A percentile compares a stretch with the other conserved stretches of the same genome.
phyloP scores from a whole-genome alignment of 2,888 invertebrate genomes.

The Amphipyra tragopoginis region DNA sequence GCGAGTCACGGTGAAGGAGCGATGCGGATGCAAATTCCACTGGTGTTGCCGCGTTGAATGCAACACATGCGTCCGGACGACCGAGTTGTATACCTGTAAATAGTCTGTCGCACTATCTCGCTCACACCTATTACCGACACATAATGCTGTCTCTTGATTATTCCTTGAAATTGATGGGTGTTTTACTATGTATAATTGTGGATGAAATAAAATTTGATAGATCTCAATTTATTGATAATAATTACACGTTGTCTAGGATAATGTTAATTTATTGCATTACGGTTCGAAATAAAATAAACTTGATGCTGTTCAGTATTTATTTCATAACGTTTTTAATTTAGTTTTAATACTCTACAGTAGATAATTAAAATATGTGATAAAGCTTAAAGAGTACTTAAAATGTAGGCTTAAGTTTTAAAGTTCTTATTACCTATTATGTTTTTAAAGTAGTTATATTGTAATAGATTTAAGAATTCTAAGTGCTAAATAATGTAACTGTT shows the following conservation, averaged over 20 bases:
- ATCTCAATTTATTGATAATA: constrained; percentile 39
- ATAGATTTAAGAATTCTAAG: constrained; percentile 17
- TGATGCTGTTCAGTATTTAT: constrained; percentile 45
- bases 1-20: constrained; percentile 93
- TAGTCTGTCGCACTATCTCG: constrained; percentile 71
- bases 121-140: not conserved
- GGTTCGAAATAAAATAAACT: not conserved
- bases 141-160: constrained; percentile 1
- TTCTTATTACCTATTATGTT: constrained; percentile 3
- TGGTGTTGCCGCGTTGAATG: constrained; percentile 99
- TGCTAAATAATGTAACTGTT: constrained; percentile 45
- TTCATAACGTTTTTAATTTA: not conserved
- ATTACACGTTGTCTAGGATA: not conserved
- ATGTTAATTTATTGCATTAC: constrained; percentile 15
- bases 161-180: not conserved
- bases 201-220: constrained; percentile 38
- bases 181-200: constrained; percentile 1
- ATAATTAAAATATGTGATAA: constrained; percentile 42
- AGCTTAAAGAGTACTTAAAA: constrained; percentile 52
- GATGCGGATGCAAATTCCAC: constrained; percentile 98
- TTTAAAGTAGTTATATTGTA: constrained; percentile 11
- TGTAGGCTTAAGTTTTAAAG: constrained; percentile 12
- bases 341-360: constrained; percentile 17
- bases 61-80: constrained; percentile 94
- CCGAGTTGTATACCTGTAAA: constrained; percentile 97